Conservation (phyloP, 2,888 invertebrate genomes). For the Pecten maximus region DNA sequence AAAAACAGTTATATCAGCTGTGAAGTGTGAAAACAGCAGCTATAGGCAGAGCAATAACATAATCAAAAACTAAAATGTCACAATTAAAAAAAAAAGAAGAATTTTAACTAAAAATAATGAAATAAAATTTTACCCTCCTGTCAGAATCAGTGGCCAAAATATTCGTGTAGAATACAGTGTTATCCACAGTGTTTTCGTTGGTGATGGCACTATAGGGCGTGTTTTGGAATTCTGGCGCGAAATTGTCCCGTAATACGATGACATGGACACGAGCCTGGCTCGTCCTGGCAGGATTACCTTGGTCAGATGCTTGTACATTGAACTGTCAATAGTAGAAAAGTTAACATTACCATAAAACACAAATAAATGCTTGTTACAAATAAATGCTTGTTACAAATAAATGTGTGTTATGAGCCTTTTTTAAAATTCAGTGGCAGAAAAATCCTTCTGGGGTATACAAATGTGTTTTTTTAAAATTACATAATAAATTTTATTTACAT, state of each 20-base stretch:
- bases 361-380: background rate
- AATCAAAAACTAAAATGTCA: conserved; percentile 36
- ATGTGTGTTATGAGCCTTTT: background rate
- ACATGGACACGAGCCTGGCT: conserved; percentile 65
- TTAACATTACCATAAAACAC: background rate
- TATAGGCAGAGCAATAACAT: background rate
- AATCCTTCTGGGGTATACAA: too few relatives aligned
- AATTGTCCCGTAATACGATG: conserved; percentile 56
- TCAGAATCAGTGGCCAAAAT: conserved; percentile 62
- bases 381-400: background rate
- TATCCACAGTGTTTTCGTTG: conserved; percentile 56
- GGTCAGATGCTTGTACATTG: conserved; percentile 66
- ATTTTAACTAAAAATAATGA: background rate
- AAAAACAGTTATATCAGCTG: background rate
- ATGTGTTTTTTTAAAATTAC: too few relatives aligned
- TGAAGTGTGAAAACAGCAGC: background rate
- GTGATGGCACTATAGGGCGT: conserved; percentile 54
- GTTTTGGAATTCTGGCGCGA: conserved; percentile 53
- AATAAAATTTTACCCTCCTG: conserved; percentile 57
- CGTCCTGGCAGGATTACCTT: conserved; percentile 59
- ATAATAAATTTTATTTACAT: too few relatives aligned
- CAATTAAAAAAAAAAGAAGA: background rate
- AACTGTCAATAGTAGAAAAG: conserved; percentile 59
- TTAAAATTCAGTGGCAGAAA: too few relatives aligned
- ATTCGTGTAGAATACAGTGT: conserved; percentile 51